Conservation (phyloP, 2,888 invertebrate genomes). For the Homarus gammarus region DNA sequence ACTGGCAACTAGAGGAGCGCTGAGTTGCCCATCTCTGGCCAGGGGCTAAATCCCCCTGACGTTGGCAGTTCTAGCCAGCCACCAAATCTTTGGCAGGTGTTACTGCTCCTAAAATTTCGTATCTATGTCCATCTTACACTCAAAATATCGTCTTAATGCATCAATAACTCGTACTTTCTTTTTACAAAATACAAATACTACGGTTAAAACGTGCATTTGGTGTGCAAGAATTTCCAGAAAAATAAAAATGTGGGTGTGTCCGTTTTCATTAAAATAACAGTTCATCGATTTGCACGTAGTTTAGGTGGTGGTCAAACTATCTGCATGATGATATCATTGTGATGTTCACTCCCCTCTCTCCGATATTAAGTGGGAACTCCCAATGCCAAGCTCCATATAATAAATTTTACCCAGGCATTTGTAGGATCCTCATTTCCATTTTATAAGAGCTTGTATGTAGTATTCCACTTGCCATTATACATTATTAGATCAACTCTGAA, state of each 20-base stretch:
- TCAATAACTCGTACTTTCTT: too few species aligned
- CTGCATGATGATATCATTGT: slow-evolving; percentile 30
- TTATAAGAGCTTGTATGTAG: neutral
- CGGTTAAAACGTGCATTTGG: too few species aligned
- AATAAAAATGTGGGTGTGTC: slow-evolving; percentile 43
- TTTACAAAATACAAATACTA: too few species aligned
- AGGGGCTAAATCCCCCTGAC: slow-evolving; percentile 61
- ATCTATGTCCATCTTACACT: slow-evolving; percentile 21
- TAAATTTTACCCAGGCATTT: neutral
- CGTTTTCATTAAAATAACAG: slow-evolving; percentile 55
- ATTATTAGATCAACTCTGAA: slow-evolving; percentile 47
- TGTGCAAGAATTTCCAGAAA: neutral
- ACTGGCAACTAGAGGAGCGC: slow-evolving; percentile 58
- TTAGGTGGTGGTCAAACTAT: slow-evolving; percentile 36
- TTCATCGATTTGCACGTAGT: slow-evolving; percentile 55
- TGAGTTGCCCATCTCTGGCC: slow-evolving; percentile 61
- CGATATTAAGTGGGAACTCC: neutral
- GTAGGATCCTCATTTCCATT: neutral
- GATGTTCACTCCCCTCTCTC: neutral
- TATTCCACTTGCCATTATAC: slow-evolving; percentile 26
- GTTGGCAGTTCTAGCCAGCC: slow-evolving; percentile 68
- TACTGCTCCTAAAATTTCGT: slow-evolving; percentile 25
- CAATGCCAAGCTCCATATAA: neutral
- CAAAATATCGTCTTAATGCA: neutral
- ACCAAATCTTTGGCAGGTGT: slow-evolving; percentile 42